A percentile compares a stretch with the other conserved stretches of the same genome.
Conservation (phyloP, 2,113 vertebrate species). For the Glaucomys volans region DNA sequence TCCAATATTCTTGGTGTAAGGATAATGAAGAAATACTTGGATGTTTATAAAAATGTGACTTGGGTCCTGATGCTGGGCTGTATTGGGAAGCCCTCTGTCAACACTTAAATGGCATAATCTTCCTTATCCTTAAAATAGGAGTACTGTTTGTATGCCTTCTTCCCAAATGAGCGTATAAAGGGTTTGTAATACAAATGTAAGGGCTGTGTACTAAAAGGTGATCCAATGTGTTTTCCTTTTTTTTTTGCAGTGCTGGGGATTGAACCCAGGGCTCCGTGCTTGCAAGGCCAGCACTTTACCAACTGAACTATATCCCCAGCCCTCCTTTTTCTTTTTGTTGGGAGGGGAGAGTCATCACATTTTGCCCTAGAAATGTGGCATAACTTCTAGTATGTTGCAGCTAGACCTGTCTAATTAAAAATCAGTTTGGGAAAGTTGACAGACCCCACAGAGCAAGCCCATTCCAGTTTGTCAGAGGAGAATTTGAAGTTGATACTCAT, state of each 20-base stretch:
- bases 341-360: not conserved
- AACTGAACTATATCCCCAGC: too few species aligned
- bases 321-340: not conserved
- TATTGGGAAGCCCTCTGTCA: not conserved
- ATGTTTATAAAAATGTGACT: not conserved
- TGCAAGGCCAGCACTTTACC: too few species aligned
- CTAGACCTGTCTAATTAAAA: not conserved
- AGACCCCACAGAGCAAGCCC: not conserved
- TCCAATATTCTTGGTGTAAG: not conserved
- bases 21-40: not conserved
- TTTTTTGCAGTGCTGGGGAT: not conserved
- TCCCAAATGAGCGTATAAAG: not conserved
- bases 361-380: not conserved
- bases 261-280: too few species aligned
- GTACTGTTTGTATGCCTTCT: not conserved
- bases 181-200: not conserved
- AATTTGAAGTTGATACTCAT: not conserved
- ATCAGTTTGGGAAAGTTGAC: not conserved
- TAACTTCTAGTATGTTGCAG: not conserved
- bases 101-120: not conserved
- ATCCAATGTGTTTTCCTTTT: not conserved
- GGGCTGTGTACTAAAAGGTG: slow-evolving; percentile 28
- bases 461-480: not conserved
- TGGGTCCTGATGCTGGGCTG: not conserved
- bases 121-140: slow-evolving; percentile 30